These are phyloP conservation scores for Oeneis ivallda DNA, from an alignment of 2,888 invertebrate genomes.

Conservation along the genomic window DNA sequence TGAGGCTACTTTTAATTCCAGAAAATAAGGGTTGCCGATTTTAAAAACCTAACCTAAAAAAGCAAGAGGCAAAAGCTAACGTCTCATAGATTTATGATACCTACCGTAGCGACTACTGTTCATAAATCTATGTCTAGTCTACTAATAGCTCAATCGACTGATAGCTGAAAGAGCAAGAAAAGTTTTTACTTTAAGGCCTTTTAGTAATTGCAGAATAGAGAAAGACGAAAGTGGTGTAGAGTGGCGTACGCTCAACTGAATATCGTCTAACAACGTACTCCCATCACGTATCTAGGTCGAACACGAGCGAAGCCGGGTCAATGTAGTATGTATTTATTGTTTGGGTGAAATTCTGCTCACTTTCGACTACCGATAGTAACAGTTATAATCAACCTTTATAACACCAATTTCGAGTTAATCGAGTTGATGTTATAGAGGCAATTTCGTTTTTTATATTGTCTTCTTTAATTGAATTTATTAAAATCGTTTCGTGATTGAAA, in stretches of 20 bases:
- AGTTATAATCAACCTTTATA: slow-evolving; percentile 4
- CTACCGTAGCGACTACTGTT: no score
- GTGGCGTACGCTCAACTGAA: slow-evolving; percentile 10
- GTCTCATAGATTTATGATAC: no score
- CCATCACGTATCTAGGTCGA: slow-evolving; percentile 41
- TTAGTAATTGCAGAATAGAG: background rate
- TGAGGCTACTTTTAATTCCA: no score
- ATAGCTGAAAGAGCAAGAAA: no score
- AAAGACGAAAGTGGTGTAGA: slow-evolving; percentile 4
- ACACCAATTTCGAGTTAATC: background rate
- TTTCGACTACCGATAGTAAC: slow-evolving; percentile 29
- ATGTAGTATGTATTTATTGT: slow-evolving; percentile 17
- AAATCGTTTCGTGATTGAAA: slow-evolving; percentile 7
- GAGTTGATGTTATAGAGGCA: background rate
- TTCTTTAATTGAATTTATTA: background rate
- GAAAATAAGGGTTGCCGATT: no score
- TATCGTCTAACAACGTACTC: slow-evolving; percentile 5
- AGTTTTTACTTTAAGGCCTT: no score
- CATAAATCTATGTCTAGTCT: no score
- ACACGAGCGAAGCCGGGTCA: slow-evolving; percentile 38
- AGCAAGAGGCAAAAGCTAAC: no score
- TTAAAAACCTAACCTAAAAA: no score
- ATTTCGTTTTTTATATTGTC: slow-evolving; percentile 9
- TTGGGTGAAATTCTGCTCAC: slow-evolving; percentile 31
- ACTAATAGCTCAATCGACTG: no score